A percentile compares a stretch with the other conserved stretches of the same genome.
Conservation (phyloP, 2,888 invertebrate species). For the Mimumesa dahlbomi region DNA sequence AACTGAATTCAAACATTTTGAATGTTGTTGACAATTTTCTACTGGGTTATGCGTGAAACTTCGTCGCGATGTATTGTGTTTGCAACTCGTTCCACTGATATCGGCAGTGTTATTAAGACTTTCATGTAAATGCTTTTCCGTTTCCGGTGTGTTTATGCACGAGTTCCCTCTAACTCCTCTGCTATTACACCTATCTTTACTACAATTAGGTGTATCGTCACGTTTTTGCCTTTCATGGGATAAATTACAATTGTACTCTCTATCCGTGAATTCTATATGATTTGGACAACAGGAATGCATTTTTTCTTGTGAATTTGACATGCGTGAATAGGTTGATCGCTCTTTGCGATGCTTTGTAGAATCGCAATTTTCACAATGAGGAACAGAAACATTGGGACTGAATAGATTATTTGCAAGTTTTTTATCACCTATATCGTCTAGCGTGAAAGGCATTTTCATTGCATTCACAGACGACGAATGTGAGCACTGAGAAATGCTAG, state of each 20-base stretch:
- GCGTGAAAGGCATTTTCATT: slow-evolving; percentile 14
- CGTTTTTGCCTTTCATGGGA: slow-evolving; percentile 39
- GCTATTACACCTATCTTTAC: slow-evolving; percentile 43
- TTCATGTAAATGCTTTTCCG: slow-evolving; percentile 40
- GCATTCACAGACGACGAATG: slow-evolving; percentile 27
- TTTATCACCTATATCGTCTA: slow-evolving; percentile 16
- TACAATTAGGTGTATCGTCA: slow-evolving; percentile 29
- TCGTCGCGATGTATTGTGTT: slow-evolving; percentile 33
- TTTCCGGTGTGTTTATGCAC: slow-evolving; percentile 24
- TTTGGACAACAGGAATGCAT: slow-evolving; percentile 63
- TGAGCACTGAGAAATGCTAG: slow-evolving; percentile 29
- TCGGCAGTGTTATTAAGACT: slow-evolving; percentile 8
- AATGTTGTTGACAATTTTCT: slow-evolving; percentile 42
- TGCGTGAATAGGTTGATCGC: slow-evolving; percentile 22
- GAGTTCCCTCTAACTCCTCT: slow-evolving; percentile 35
- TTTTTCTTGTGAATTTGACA: slow-evolving; percentile 44
- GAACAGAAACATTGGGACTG: slow-evolving; percentile 9
- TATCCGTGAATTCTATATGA: slow-evolving; percentile 45
- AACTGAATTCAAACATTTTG: slow-evolving; percentile 55
- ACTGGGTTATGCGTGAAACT: slow-evolving; percentile 38
- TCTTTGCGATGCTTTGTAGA: slow-evolving; percentile 31
- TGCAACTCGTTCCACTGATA: slow-evolving; percentile 36
- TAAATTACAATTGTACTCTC: slow-evolving; percentile 45
- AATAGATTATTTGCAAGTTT: neutral
- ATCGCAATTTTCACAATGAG: slow-evolving; percentile 32